Evolutionary conservation across 2,797 vertebrate genomes (phyloP).

Genomic region (Falco concolor): DNA sequence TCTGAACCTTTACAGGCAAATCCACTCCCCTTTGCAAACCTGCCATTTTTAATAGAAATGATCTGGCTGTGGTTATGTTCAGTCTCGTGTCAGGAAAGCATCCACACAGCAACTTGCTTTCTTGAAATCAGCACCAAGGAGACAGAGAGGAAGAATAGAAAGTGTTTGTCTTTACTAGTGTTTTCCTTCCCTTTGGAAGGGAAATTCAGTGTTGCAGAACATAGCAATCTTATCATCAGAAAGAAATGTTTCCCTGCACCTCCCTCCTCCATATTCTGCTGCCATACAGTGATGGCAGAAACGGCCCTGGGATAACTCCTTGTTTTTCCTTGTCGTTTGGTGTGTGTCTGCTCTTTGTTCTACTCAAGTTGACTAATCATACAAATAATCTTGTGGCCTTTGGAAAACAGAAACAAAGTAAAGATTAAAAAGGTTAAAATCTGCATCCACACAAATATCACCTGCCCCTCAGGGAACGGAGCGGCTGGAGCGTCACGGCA

Average conservation of each 20-base stretch:
- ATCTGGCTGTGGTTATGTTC: neutral
- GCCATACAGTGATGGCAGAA: neutral
- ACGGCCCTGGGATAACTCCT: neutral
- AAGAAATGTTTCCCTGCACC: neutral
- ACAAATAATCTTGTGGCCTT: slow-evolving; percentile 62
- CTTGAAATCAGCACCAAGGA: neutral
- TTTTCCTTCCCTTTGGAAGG: neutral
- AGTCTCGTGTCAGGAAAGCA: neutral
- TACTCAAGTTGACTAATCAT: slow-evolving; percentile 28
- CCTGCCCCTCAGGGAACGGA: slow-evolving; percentile 22
- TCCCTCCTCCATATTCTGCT: neutral
- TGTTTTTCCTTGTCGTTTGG: neutral
- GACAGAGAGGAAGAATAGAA: neutral
- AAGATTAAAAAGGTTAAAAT: slow-evolving; percentile 70
- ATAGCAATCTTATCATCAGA: neutral
- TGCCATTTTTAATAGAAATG: neutral
- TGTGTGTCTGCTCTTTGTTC: slow-evolving; percentile 15
- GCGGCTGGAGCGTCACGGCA: neutral
- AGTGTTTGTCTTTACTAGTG: neutral
- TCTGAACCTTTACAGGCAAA: neutral
- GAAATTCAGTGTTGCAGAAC: neutral
- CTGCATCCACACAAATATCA: slow-evolving; percentile 54
- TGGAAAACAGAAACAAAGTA: slow-evolving; percentile 58
- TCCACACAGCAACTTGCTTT: neutral
- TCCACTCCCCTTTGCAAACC: neutral